Percentiles rank a stretch among this genome's conserved stretches.
These are phyloP conservation scores for Epiblema foenella DNA, from an alignment of 2,888 invertebrate species.

Conservation along the genomic window DNA sequence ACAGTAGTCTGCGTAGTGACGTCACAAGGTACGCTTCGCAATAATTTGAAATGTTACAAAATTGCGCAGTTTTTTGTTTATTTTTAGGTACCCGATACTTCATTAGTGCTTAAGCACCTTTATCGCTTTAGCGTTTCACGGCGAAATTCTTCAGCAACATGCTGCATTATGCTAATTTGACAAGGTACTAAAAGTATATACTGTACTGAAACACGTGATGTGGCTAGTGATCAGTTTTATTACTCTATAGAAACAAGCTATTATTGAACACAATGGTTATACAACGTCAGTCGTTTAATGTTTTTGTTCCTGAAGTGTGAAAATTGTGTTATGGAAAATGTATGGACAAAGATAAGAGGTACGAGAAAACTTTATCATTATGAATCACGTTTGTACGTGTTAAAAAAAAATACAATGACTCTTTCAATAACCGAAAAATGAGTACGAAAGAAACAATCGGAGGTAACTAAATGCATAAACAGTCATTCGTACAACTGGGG, in stretches of 20 bases:
- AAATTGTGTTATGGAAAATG: neutral
- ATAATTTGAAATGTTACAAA: neutral
- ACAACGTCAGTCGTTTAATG: neutral
- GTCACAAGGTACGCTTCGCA: conserved; percentile 12
- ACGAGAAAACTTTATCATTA: conserved; percentile 1
- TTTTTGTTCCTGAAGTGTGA: neutral
- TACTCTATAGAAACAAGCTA: conserved; percentile 5
- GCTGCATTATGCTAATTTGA: conserved; percentile 28
- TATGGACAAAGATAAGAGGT: neutral
- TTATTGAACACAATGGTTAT: conserved; percentile 2
- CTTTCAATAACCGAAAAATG: neutral
- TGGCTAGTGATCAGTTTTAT: neutral
- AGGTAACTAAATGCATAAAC: too few species aligned
- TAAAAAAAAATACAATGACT: neutral
- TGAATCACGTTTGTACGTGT: conserved; percentile 4
- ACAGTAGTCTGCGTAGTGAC: conserved; percentile 11
- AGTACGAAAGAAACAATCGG: too few species aligned
- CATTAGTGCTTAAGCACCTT: neutral
- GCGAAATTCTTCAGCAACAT: conserved; percentile 13
- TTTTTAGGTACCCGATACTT: neutral
- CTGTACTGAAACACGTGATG: conserved; percentile 12
- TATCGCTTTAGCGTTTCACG: conserved; percentile 16
- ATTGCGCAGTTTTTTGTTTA: neutral
- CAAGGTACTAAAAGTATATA: conserved; percentile 4
- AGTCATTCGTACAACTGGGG: too few species aligned